Percentiles rank a stretch among this genome's conserved stretches.
phyloP scores from a whole-genome alignment of 2,888 invertebrate species.

The Syrphus vitripennis region DNA sequence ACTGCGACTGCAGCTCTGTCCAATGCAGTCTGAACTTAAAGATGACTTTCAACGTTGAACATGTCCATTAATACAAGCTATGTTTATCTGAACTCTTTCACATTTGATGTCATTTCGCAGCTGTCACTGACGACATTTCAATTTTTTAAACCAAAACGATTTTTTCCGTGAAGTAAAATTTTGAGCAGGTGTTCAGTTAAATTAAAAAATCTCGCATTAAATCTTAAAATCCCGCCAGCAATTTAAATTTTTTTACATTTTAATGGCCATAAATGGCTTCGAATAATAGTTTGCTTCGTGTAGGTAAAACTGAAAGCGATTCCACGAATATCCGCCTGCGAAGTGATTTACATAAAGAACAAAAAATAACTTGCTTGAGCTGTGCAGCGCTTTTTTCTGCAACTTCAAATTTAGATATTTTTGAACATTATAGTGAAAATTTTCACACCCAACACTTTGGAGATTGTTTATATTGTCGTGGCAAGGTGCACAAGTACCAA shows the following conservation, averaged over 20 bases:
- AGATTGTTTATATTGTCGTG: conserved; percentile 77
- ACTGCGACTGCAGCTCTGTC: too few species aligned
- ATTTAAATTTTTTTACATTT: conserved; percentile 8
- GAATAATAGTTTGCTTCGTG: conserved; percentile 51
- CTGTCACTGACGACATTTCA: conserved; percentile 58
- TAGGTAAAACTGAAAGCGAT: conserved; percentile 77
- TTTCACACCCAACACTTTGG: conserved; percentile 71
- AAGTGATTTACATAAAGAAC: conserved; percentile 73
- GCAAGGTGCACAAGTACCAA: conserved; percentile 76
- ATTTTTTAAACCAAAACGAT: conserved; percentile 70
- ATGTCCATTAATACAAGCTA: not conserved
- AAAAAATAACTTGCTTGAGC: conserved; percentile 75
- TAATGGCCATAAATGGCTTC: conserved; percentile 72
- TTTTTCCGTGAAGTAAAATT: conserved; percentile 45
- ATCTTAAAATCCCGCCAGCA: conserved; percentile 6
- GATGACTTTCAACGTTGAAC: not conserved
- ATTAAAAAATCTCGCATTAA: conserved; percentile 2
- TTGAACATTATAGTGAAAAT: conserved; percentile 76
- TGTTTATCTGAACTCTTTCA: not conserved
- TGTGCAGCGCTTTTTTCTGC: conserved; percentile 74
- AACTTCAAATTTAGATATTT: conserved; percentile 75
- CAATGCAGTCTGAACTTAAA: too few species aligned
- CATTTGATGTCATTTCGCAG: conserved; percentile 37
- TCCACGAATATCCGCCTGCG: conserved; percentile 77
- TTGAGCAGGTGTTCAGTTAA: conserved; percentile 59